Conservation (phyloP, 2,888 invertebrate genomes). For the Ophonus ardosiacus region DNA sequence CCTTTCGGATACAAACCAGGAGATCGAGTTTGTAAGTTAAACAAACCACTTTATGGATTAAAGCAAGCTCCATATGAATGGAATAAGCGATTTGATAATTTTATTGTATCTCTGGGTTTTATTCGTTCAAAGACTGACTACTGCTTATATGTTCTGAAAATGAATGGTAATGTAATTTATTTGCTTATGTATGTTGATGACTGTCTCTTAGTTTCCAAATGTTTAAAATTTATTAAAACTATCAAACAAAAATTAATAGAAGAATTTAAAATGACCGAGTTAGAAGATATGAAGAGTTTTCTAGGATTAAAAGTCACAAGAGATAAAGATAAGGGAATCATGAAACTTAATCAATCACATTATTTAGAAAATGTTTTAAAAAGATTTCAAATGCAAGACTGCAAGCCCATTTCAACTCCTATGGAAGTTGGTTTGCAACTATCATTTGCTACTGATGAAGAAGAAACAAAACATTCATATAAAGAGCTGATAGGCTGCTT, state of each 20-base stretch:
- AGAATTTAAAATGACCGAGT: constrained; percentile 69
- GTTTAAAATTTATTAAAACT: background rate
- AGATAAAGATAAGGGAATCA: constrained; percentile 64
- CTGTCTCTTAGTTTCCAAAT: constrained; percentile 67
- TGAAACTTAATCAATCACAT: constrained; percentile 67
- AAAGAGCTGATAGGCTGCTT: constrained; percentile 53
- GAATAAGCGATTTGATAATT: constrained; percentile 1
- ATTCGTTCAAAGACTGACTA: background rate
- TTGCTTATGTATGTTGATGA: constrained; percentile 69
- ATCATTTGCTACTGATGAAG: background rate
- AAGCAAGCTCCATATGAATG: background rate
- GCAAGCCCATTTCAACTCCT: constrained; percentile 65
- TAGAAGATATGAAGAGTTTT: constrained; percentile 67
- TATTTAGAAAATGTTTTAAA: constrained; percentile 67
- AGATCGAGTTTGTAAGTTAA: constrained; percentile 20
- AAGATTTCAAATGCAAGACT: constrained; percentile 68
- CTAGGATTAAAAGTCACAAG: constrained; percentile 68
- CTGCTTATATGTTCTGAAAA: background rate
- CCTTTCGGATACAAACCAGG: constrained; percentile 20
- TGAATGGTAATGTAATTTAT: constrained; percentile 53
- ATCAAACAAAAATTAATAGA: constrained; percentile 63
- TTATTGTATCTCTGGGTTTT: background rate
- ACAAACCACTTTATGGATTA: constrained; percentile 8
- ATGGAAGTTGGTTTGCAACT: background rate
- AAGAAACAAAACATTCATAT: constrained; percentile 45